Conservation (phyloP, 2,888 invertebrate genomes). For the Polydrusus cervinus region DNA sequence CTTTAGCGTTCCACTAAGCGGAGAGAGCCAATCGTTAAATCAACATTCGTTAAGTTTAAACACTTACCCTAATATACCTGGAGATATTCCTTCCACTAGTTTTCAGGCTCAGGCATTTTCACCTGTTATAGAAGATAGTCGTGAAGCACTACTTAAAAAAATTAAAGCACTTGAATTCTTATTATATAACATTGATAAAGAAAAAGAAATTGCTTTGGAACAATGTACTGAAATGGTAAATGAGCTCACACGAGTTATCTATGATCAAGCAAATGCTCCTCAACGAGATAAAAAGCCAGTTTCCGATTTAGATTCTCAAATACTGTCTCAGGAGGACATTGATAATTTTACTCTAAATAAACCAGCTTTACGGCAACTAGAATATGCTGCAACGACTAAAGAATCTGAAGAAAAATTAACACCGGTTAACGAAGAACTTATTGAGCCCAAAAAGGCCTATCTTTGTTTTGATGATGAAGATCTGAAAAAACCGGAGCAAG, state of each 20-base stretch:
- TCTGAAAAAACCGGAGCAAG: constrained; percentile 26
- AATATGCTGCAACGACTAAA: constrained; percentile 44
- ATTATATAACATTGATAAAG: constrained; percentile 68
- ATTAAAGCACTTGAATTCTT: constrained; percentile 69
- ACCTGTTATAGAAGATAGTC: constrained; percentile 59
- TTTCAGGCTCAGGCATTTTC: constrained; percentile 18
- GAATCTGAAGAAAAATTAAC: constrained; percentile 31
- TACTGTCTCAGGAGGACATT: constrained; percentile 43
- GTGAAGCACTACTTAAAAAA: constrained; percentile 66
- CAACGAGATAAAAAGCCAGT: neutral
- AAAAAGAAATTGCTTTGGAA: constrained; percentile 67
- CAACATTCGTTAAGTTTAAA: neutral
- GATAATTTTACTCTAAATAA: constrained; percentile 29
- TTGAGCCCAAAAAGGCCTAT: constrained; percentile 63
- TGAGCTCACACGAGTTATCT: constrained; percentile 66
- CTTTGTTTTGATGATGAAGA: constrained; percentile 60
- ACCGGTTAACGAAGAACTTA: constrained; percentile 61
- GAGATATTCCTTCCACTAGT: neutral
- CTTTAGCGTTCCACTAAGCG: constrained; percentile 15
- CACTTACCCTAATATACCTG: too few relatives aligned
- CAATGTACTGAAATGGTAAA: constrained; percentile 68
- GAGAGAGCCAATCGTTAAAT: neutral
- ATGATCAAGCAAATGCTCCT: constrained; percentile 51
- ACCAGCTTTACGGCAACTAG: constrained; percentile 41
- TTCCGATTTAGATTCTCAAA: constrained; percentile 54